Conservation (phyloP, 2,888 invertebrate species). For the Drosophila bunnanda region DNA sequence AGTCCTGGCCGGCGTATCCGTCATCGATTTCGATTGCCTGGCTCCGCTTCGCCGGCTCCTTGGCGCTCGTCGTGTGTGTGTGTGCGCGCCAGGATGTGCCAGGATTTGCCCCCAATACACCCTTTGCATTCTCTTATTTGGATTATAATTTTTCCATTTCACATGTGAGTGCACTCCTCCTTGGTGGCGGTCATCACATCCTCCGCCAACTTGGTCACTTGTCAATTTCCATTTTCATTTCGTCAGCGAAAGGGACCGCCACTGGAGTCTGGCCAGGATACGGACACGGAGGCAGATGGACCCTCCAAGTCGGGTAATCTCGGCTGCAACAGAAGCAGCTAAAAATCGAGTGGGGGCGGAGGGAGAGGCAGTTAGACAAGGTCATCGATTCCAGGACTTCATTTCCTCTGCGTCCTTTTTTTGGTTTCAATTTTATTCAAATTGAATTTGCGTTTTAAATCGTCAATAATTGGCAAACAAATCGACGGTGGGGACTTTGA, state of each 20-base stretch:
- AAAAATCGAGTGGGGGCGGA: neutral
- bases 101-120: conserved; percentile 18
- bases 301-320: conserved; percentile 22
- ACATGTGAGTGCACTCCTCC: conserved; percentile 81
- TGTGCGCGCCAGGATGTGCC: conserved; percentile 1
- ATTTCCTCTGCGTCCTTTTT: neutral
- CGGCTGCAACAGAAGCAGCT: conserved; percentile 1
- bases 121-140: conserved; percentile 77
- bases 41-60: conserved; percentile 26
- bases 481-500: neutral
- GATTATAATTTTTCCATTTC: conserved; percentile 83
- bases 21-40: conserved; percentile 70
- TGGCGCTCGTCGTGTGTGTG: conserved; percentile 1
- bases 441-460: conserved; percentile 7
- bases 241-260: conserved; percentile 14
- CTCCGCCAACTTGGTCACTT: conserved; percentile 52
- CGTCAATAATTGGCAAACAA: neutral
- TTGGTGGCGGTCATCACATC: conserved; percentile 47
- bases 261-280: neutral
- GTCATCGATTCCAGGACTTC: conserved; percentile 17
- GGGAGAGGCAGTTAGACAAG: conserved; percentile 13
- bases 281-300: conserved; percentile 1
- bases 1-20: conserved; percentile 68
- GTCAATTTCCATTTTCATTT: conserved; percentile 69
- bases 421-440: neutral